A percentile compares a stretch with the other conserved stretches of the same genome.
These are phyloP conservation scores for Odontocerum albicorne DNA, from an alignment of 2,888 invertebrate species.

Conservation along the genomic window DNA sequence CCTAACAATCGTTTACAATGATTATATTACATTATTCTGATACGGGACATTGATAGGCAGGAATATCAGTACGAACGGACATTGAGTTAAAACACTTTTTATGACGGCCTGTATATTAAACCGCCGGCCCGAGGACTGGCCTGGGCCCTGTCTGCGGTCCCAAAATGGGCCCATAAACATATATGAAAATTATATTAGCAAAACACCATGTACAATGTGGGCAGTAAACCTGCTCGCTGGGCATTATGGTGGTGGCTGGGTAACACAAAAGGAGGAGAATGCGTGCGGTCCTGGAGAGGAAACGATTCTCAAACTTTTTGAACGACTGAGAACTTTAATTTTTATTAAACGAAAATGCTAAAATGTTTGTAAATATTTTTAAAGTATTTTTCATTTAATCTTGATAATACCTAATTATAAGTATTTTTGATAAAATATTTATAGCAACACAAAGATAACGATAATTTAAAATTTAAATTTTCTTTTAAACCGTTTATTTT, in stretches of 20 bases:
- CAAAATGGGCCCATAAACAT: constrained; percentile 16
- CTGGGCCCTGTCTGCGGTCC: neutral
- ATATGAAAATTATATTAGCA: constrained; percentile 30
- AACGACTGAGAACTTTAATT: neutral
- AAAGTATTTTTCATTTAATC: neutral
- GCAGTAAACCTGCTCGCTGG: constrained; percentile 16
- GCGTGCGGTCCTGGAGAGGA: constrained; percentile 23
- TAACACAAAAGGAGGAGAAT: no score
- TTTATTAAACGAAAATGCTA: neutral
- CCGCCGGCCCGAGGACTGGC: neutral
- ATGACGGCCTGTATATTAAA: no score
- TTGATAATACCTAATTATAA: neutral
- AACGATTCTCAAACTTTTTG: constrained; percentile 14
- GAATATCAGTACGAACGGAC: no score
- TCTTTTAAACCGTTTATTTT: no score
- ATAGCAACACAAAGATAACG: no score
- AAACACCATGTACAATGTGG: constrained; percentile 25
- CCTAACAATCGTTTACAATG: no score
- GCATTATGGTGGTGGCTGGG: no score
- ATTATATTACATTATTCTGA: no score
- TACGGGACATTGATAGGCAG: no score
- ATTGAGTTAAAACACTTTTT: no score
- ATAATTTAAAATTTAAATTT: no score
- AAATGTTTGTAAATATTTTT: neutral
- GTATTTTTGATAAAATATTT: neutral